phyloP scores from a whole-genome alignment of 53 echinoderm and acorn worm genomes.

The Holothuria scabra region DNA sequence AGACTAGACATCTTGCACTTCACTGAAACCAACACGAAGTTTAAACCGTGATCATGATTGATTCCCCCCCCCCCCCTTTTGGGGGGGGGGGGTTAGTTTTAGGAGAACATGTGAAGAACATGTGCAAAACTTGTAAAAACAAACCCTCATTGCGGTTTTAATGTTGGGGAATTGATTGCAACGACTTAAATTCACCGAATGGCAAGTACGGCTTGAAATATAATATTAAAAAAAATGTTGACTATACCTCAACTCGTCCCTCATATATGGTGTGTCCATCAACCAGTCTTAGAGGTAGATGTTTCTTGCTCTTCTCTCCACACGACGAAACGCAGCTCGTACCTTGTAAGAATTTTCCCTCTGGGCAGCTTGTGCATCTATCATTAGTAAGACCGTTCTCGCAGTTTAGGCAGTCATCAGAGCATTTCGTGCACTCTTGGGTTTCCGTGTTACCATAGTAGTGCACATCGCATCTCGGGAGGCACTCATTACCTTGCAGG shows the following conservation, averaged over 20 bases:
- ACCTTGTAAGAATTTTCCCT: conserved; percentile 59
- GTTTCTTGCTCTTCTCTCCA: conserved; percentile 61
- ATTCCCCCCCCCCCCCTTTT: too few relatives aligned
- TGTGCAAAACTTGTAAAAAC: too few relatives aligned
- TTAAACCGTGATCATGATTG: too few relatives aligned
- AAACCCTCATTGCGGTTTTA: too few relatives aligned
- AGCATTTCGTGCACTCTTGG: conserved; percentile 72
- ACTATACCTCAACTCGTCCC: conserved; percentile 92
- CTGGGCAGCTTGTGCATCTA: conserved; percentile 80
- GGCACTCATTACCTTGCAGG: conserved; percentile 67
- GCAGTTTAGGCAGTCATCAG: conserved; percentile 82
- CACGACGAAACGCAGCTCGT: conserved; percentile 63
- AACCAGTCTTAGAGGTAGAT: conserved; percentile 72
- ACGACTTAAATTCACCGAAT: too few relatives aligned
- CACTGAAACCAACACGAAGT: too few relatives aligned
- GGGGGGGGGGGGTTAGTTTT: too few relatives aligned
- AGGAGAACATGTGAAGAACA: too few relatives aligned
- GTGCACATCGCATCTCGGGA: conserved; percentile 76
- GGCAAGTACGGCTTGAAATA: too few relatives aligned
- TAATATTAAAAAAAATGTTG: too few relatives aligned
- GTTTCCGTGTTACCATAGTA: conserved; percentile 65
- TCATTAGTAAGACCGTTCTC: conserved; percentile 57
- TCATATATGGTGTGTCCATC: conserved; percentile 77
- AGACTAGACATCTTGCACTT: too few relatives aligned
- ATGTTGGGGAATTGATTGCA: too few relatives aligned